phyloP scores from a whole-genome alignment of 2,888 invertebrate genomes.

The Strigamia crassipes region DNA sequence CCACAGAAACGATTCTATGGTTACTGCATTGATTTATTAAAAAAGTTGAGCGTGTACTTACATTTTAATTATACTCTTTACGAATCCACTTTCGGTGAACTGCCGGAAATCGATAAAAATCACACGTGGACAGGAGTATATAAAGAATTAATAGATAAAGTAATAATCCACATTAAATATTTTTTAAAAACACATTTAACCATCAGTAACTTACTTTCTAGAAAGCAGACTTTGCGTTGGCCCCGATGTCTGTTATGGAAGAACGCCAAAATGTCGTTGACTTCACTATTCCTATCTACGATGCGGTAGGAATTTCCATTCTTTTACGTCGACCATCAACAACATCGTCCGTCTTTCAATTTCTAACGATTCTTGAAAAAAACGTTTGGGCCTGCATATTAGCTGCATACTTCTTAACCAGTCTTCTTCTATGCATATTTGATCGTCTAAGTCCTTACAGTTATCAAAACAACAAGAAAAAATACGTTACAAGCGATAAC shows the following conservation, averaged over 20 bases:
- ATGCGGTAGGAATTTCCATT: slow-evolving; percentile 95
- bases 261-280: slow-evolving; percentile 96
- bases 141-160: slow-evolving; percentile 41
- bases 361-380: slow-evolving; percentile 91
- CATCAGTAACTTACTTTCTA: slow-evolving; percentile 53
- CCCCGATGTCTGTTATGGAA: slow-evolving; percentile 95
- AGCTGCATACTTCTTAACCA: slow-evolving; percentile 92
- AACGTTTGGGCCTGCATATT: slow-evolving; percentile 97
- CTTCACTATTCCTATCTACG: slow-evolving; percentile 97
- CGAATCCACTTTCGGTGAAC: slow-evolving; percentile 77
- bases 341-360: slow-evolving; percentile 92
- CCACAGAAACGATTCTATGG: slow-evolving; percentile 65
- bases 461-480: slow-evolving; percentile 90
- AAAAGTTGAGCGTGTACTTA: slow-evolving; percentile 80
- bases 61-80: slow-evolving; percentile 89
- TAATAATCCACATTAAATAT: not conserved
- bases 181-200: not conserved
- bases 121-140: slow-evolving; percentile 68
- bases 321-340: slow-evolving; percentile 89
- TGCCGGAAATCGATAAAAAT: slow-evolving; percentile 86
- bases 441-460: slow-evolving; percentile 97
- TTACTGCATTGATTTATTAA: slow-evolving; percentile 92
- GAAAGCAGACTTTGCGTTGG: slow-evolving; percentile 90
- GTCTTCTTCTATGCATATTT: slow-evolving; percentile 87
- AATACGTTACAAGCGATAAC: slow-evolving; percentile 78